Evolutionary conservation across 2,113 vertebrate genomes (phyloP), one percentile per base, ranked within the genome.

Genomic region (Vanacampus margaritifer): DNA sequence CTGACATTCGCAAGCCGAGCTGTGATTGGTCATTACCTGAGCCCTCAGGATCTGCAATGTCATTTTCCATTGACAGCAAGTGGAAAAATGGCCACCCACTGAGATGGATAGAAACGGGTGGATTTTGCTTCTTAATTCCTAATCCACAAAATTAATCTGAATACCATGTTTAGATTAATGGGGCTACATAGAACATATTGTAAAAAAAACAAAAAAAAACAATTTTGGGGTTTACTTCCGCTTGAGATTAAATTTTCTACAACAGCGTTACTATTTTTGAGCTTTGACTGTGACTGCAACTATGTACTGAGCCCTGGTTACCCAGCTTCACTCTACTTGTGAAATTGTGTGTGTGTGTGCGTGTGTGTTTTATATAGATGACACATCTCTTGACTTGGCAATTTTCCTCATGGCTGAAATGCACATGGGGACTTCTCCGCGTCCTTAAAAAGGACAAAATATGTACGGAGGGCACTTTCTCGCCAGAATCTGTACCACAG

Each of bases 321-420:
- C 57, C 69, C 61, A 62, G 82, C 75, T 76, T 64, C 69, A 72
- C 37, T 59, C 56, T 7, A 11, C 66, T 72, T 23, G 72, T 69
- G 63, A 67, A 79, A 76, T 76, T 78, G 64, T 71, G 76, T 26
- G 61, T 65, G 24, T 78, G 75, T 78, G 58, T 75, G 17, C 28
- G 39, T 48, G 11, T 28, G 13, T 56, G 4, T 54, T 54, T 26
- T 54, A 73, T 68, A 59, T 66, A 77, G 76, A 79, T 67, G 84
- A 81, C 81, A 86, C 74, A 89, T 79, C 82, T 77, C 68, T 81
- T 81, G 78, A 84, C 84, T 80, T 85, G 75, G 81, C 84, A 78
- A 65, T 78, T 86, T 84, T 80, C 67, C 72, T 67, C 21, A 59
- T 67, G 58, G 68, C 76, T 67, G 74, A 71, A 74, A 82, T 48